phyloP scores from a whole-genome alignment of 2,888 invertebrate species.

The Ischnura elegans region DNA sequence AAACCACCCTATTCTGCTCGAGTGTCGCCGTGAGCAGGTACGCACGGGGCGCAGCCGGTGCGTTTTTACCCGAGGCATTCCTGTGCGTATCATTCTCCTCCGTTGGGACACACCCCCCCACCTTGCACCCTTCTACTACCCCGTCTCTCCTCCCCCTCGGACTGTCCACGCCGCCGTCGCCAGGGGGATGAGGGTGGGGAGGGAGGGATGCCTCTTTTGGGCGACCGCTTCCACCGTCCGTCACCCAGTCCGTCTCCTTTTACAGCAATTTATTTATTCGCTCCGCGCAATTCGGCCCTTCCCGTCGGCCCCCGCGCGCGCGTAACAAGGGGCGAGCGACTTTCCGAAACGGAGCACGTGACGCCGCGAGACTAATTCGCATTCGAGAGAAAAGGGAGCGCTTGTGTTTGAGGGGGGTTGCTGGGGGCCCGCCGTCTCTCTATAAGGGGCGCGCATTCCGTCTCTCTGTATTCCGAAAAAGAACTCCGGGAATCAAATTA shows the following conservation, averaged over 20 bases:
- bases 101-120: neutral
- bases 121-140: neutral
- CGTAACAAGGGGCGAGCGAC: constrained; percentile 18
- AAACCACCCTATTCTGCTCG: too few relatives aligned
- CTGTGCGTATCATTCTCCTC: neutral
- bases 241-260: constrained; percentile 26
- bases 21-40: too few relatives aligned
- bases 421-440: neutral
- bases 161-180: neutral
- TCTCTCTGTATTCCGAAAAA: neutral
- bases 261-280: constrained; percentile 4
- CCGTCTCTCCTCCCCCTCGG: neutral
- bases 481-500: neutral
- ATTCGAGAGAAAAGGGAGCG: neutral
- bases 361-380: constrained; percentile 1
- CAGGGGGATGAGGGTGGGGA: too few relatives aligned
- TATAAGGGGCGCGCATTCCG: constrained; percentile 28
- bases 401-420: too few relatives aligned
- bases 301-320: neutral
- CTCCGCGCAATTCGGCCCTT: neutral
- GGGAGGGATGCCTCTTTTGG: neutral
- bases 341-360: constrained; percentile 27
- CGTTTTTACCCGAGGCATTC: too few relatives aligned
- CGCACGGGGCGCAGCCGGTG: too few relatives aligned
- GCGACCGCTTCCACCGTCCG: neutral